Conservation (phyloP, 2,113 vertebrate genomes). For the Halcyon malimbica region DNA sequence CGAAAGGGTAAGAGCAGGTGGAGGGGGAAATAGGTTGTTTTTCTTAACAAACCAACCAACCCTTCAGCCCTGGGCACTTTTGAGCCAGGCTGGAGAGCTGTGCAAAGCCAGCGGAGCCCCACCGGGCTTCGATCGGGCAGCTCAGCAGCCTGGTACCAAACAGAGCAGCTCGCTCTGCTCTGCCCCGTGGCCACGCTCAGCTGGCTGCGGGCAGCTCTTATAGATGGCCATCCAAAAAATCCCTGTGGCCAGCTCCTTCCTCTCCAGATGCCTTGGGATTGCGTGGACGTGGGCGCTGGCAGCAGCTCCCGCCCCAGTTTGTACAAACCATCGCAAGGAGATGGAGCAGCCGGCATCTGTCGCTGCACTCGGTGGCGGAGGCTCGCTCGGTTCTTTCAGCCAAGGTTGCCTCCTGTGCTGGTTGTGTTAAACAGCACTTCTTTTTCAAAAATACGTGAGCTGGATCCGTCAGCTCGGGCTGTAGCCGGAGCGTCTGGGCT, state of each 20-base stretch:
- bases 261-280: slow-evolving; percentile 33
- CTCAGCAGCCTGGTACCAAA: background rate
- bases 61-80: background rate
- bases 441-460: background rate
- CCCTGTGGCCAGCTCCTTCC: slow-evolving; percentile 16
- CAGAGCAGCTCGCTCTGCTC: background rate
- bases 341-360: slow-evolving; percentile 43
- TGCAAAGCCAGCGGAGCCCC: background rate
- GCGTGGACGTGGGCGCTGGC: slow-evolving; percentile 16
- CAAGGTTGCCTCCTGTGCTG: background rate
- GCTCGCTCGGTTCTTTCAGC: background rate
- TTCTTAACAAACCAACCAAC: background rate
- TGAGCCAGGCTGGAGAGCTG: background rate
- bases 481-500: background rate
- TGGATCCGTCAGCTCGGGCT: background rate
- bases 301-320: background rate
- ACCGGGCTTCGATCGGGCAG: no score
- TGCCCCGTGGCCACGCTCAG: background rate
- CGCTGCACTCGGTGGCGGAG: background rate
- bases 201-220: slow-evolving; percentile 20
- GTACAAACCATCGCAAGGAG: background rate
- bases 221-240: background rate
- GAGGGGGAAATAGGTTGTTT: background rate
- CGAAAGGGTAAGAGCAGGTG: background rate
- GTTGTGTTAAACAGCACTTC: background rate